Evolutionary conservation across 2,797 vertebrate genomes (phyloP), one percentile per base, ranked within the genome.

Genomic region (Epinephelus malabaricus): DNA sequence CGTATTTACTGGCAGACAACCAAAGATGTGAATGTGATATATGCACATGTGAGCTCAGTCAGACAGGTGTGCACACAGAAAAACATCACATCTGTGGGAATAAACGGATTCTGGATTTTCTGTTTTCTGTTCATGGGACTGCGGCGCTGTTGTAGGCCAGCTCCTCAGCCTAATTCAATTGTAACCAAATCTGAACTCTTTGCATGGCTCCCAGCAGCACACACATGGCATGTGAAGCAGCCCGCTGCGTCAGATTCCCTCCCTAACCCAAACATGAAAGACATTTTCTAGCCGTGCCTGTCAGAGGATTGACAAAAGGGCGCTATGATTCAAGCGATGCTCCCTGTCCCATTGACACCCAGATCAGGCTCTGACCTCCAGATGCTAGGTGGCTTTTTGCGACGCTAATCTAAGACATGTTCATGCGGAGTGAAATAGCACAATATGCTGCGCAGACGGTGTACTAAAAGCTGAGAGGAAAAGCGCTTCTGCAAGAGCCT

Each of bases 241-340:
- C 87, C 88, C 58, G 84, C 92, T 84, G 91, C 89, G 89, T 87
- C 76, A 59, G 76, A 87, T 81, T 88, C 85, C 68, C 84, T 83
- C 74, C 75, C 73, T 17, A 79, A 89, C 89, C 80, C 71, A 83
- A 87, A 95, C 93, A 94, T 94, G 91, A 95, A 94, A 94, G 91
- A 88, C 74, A 80, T 91, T 92, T 92, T 86, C 89, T 81, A 66
- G 81, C 89, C 64, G 38, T 56, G 85, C 82, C 88, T 93, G 94
- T 95, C 94, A 89, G 47, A 71, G 80, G 50, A 63, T 85, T 90
- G 89, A 91, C 90, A 90, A 91, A 93, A 86, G 76, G 78, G 64
- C 76, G 78, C 81, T 64, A 85, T 90, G 90, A 94, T 91, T 92
- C 85, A 90, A 67, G 83, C 68, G 89, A 94, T 85, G 90, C 77